A percentile compares a stretch with the other conserved stretches of the same genome.
These are phyloP conservation scores for Drosophila nasuta DNA, from an alignment of 1,140 invertebrate genomes.

Conservation along the genomic window DNA sequence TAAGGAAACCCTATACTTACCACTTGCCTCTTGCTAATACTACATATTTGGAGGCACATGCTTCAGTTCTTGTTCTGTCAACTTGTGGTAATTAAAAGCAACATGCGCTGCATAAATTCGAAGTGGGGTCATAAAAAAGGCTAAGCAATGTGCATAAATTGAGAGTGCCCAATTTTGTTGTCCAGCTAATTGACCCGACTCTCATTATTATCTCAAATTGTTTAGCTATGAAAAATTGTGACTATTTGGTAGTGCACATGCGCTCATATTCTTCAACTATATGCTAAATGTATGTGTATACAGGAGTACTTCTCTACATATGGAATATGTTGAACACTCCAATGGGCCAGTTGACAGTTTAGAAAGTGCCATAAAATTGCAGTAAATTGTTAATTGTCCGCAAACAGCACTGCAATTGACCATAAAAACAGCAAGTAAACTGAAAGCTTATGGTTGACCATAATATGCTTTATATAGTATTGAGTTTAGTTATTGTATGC, in stretches of 20 bases:
- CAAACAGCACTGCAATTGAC: conserved; percentile 49
- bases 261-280: neutral
- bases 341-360: conserved; percentile 30
- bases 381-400: conserved; percentile 65
- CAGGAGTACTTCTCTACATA: neutral
- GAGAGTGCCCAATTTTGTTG: conserved; percentile 40
- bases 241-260: neutral
- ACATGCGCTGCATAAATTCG: conserved; percentile 57
- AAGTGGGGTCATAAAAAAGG: conserved; percentile 5
- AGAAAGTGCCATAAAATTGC: conserved; percentile 50
- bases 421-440: conserved; percentile 55
- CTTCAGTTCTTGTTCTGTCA: conserved; percentile 9
- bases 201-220: conserved; percentile 21
- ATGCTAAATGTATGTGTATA: neutral
- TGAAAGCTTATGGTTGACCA: conserved; percentile 4
- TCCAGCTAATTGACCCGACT: conserved; percentile 59
- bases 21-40: conserved; percentile 15
- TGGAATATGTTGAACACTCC: conserved; percentile 35
- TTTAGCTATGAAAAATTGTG: conserved; percentile 32
- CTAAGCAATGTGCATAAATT: conserved; percentile 67
- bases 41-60: conserved; percentile 28
- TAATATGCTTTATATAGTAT: neutral
- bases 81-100: conserved; percentile 58
- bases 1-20: conserved; percentile 23
- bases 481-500: neutral